Conservation (phyloP, 1,140 invertebrate species). For the Drepana arcuata region DNA sequence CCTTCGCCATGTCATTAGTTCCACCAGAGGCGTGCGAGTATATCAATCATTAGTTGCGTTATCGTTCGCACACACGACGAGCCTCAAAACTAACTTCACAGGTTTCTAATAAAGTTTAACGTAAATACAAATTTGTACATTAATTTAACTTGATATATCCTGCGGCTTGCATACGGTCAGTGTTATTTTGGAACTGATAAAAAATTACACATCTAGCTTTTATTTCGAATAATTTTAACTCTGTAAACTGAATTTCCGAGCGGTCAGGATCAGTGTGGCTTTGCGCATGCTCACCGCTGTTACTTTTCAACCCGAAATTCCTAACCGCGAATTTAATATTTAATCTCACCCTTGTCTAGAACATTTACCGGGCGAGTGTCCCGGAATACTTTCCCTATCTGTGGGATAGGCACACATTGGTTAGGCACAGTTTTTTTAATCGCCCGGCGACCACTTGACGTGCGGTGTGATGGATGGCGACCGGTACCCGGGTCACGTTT, state of each 20-base stretch:
- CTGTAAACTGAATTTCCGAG: constrained; percentile 26
- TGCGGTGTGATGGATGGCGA: constrained; percentile 59
- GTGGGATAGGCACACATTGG: constrained; percentile 34
- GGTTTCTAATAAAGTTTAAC: no score
- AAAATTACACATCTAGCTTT: constrained; percentile 29
- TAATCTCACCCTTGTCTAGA: constrained; percentile 68
- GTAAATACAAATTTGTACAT: no score
- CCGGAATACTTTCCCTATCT: constrained; percentile 55
- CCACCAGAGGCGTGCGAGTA: constrained; percentile 51
- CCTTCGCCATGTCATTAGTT: constrained; percentile 65
- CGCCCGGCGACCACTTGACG: constrained; percentile 60
- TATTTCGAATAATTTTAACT: constrained; percentile 26
- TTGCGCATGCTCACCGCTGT: constrained; percentile 30
- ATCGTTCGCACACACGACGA: constrained; percentile 51
- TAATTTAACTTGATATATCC: no score
- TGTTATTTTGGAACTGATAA: constrained; percentile 20
- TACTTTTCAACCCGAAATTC: constrained; percentile 62
- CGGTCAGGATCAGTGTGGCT: constrained; percentile 23
- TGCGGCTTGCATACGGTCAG: constrained; percentile 4
- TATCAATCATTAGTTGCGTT: constrained; percentile 64
- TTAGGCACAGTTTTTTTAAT: constrained; percentile 66
- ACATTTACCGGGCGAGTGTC: constrained; percentile 53
- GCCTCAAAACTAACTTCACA: constrained; percentile 39
- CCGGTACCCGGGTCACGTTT: constrained; percentile 52
- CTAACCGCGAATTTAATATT: constrained; percentile 68